Base-by-base conservation (phyloP, 1,140 invertebrate genomes). In the Trichonephila clavata region DNA sequence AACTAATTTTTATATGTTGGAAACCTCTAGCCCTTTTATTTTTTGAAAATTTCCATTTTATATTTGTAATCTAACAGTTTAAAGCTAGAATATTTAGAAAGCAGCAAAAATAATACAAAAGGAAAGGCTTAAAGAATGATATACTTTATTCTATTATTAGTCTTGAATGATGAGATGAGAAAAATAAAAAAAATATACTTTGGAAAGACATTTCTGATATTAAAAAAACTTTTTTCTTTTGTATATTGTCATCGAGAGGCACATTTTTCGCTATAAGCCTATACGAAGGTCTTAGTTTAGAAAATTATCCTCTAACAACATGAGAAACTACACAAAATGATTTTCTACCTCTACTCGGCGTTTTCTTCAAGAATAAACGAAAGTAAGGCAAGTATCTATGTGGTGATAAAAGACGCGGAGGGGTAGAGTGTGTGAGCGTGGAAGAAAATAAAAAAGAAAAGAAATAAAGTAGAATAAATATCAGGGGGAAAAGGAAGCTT, bases 401-500 rank as follows among this genome's bases (percentile, higher is more conserved):
- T 4, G 27, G 68, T 77, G 68, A 77, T 77, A 77, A 77, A 77
- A 77, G 68, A 77, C 2, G 21, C 3, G 68, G 27, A 32, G 27
- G 27, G 32, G 18, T 18, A n/a, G 13, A 14, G 24, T 1, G 32
- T 32, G 32, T 32, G 32, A 32, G 27, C 3, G 5, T 27, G 18
- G 18, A 77, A 77, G 27, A 77, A 32, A 32, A 32, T 32, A 32
- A 32, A 32, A 32, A 77, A 32, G 27, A 77, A 7, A 27, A 77
- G 16, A 4, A 32, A 18, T 13, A 27, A 20, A 77, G 18, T 0
- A 39, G 24, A 68, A 77, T 14, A 71, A 16, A 68, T 13, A 24
- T n/a, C 24, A 71, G 43, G 50, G 20, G 10, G 50, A 83, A 83
- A 50, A 13, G 50, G 50, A 83, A 83, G 81, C 81, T 83, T 83